Base-by-base conservation (phyloP, 2,797 vertebrate species). In the Cirrhinus molitorella region DNA sequence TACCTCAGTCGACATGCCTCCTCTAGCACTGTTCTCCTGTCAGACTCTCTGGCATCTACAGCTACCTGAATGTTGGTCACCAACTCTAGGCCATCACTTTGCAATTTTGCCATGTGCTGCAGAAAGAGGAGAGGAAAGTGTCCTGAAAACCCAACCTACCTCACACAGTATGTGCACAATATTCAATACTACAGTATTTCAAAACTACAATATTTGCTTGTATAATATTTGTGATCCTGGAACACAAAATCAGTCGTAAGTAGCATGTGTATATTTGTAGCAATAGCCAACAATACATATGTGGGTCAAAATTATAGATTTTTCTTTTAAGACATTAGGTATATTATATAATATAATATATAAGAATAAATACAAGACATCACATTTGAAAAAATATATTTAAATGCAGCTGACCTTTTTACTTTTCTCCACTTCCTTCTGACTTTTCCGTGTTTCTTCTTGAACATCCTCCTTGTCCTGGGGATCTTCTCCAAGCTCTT, bases 21-120 rank as follows among this genome's bases (percentile, higher is more conserved):
- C 21, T 95, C 93, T 55, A 94, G 86, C 37, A 94, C 92, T 0
- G 86, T 89, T 82, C 96, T 93, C 86, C 93, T 90, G 76, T 90
- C 89, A 0, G 87, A 90, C 75, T 97, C 96, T 87, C 93, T 93
- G 12, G 91, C 88, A 40, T 97, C 96, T 1, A 91, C 91, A n/a
- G 93, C 95, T 73, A 95, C 91, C 89, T 94, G 94, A 84, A 97
- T 92, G 85, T 96, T 94, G 47, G 94, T 96, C 87, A 97, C 93
- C 80, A 95, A 68, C 70, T 94, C 91, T 0, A 85, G 92, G 71
- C 95, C 94, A 40, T 95, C 93, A 5, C 88, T 91, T 81, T 94
- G 90, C 78, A 98, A 88, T 61, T 93, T 92, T 59, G 88, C 78
- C 71, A 97, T 83, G 79, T 87, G 93, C 95, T 96, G 90, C 37